Evolutionary conservation across 2,113 vertebrate genomes (phyloP).

Genomic region (Merops nubicus): DNA sequence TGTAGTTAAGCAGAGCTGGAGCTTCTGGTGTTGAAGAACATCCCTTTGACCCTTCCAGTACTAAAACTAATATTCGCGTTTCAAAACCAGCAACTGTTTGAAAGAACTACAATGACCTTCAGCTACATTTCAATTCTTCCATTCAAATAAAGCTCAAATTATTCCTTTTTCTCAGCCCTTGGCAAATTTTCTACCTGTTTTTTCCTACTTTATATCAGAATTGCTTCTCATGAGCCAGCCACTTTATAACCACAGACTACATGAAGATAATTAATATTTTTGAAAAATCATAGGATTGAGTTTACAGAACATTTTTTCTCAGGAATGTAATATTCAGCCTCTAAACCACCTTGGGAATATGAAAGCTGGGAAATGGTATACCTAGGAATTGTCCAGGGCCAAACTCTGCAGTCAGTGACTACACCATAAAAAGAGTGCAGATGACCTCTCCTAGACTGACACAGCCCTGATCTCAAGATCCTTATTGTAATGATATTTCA

Average conservation of each 20-base stretch:
- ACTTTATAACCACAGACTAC: neutral
- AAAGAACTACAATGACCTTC: neutral
- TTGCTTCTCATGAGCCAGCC: neutral
- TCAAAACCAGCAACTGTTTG: neutral
- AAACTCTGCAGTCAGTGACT: neutral
- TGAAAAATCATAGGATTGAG: neutral
- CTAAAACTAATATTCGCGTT: neutral
- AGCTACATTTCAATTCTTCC: neutral
- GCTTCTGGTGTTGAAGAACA: neutral
- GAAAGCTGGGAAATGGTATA: neutral
- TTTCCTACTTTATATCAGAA: neutral
- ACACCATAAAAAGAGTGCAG: neutral
- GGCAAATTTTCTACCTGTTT: neutral
- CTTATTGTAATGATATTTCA: neutral
- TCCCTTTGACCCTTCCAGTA: neutral
- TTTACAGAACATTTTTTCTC: neutral
- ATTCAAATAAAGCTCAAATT: neutral
- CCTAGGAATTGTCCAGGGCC: neutral
- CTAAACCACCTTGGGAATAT: neutral
- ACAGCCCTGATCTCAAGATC: neutral
- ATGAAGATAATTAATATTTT: neutral
- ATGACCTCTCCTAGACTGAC: neutral
- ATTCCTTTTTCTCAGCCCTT: neutral
- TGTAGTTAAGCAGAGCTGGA: neutral
- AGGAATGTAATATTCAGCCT: neutral